Conservation (phyloP, 2,797 vertebrate genomes). For the Protosalanx chinensis region DNA sequence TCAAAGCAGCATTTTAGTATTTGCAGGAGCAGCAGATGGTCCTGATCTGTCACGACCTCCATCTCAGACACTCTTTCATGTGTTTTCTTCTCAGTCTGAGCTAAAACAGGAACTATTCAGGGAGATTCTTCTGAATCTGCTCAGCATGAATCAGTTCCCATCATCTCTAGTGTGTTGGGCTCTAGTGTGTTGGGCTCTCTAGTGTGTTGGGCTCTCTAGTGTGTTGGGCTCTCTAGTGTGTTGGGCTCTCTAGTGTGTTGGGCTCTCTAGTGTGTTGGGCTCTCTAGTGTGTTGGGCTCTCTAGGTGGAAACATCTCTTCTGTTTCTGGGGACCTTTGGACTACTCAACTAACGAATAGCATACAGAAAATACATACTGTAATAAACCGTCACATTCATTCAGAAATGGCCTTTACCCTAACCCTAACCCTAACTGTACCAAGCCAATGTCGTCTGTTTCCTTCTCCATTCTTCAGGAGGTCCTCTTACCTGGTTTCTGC, state of each 20-base stretch:
- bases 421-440: constrained; percentile 15
- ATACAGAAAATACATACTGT: too few relatives aligned
- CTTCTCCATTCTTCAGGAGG: background rate
- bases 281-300: constrained; percentile 55
- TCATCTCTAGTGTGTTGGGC: constrained; percentile 50
- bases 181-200: constrained; percentile 35
- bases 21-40: constrained; percentile 84
- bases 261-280: constrained; percentile 45
- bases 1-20: constrained; percentile 78
- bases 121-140: constrained; percentile 70
- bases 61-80: constrained; percentile 79
- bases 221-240: constrained; percentile 53
- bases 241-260: constrained; percentile 54
- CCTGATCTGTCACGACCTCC: constrained; percentile 82
- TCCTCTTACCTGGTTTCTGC: background rate
- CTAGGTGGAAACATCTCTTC: constrained; percentile 55
- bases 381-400: constrained; percentile 34
- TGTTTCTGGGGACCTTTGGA: too few relatives aligned
- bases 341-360: constrained; percentile 32
- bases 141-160: constrained; percentile 66
- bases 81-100: constrained; percentile 69
- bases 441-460: background rate
- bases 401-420: constrained; percentile 40
- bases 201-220: constrained; percentile 53
- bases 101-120: constrained; percentile 62